Conservation (phyloP, 2,113 vertebrate genomes). For the Scomber japonicus region DNA sequence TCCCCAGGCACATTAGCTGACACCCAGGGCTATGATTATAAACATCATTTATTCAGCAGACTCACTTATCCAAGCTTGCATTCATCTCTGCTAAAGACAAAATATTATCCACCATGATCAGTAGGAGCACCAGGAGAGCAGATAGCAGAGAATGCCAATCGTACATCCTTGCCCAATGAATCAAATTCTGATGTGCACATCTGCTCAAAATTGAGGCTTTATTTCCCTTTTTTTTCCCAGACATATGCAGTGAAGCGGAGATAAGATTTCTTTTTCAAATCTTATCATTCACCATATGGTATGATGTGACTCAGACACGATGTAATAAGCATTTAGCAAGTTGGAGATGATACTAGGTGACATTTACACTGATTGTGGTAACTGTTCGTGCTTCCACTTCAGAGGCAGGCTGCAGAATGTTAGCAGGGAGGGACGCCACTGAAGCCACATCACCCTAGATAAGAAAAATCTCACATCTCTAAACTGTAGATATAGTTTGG, state of each 20-base stretch:
- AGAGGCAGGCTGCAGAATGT: conserved; percentile 38
- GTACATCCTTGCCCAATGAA: conserved; percentile 30
- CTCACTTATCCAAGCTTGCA: conserved; percentile 57
- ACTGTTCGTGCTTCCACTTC: conserved; percentile 40
- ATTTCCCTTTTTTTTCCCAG: conserved; percentile 34
- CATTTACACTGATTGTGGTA: conserved; percentile 72
- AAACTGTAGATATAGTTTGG: not conserved
- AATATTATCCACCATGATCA: conserved; percentile 50
- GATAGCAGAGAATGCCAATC: conserved; percentile 26
- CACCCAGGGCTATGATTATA: conserved; percentile 77
- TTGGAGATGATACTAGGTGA: conserved; percentile 70
- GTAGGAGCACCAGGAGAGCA: not conserved
- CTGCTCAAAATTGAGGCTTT: conserved; percentile 49
- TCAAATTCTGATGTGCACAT: conserved; percentile 56
- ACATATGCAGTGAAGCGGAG: conserved; percentile 12
- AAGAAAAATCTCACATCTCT: conserved; percentile 19
- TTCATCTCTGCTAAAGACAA: conserved; percentile 60
- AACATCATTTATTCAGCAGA: conserved; percentile 76
- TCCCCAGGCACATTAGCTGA: conserved; percentile 73
- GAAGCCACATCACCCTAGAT: not conserved
- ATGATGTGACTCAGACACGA: conserved; percentile 50
- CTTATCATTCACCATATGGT: conserved; percentile 66
- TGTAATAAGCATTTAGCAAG: conserved; percentile 72
- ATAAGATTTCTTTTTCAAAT: conserved; percentile 26
- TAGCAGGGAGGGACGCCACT: not conserved